Evolutionary conservation across 2,797 vertebrate species (phyloP).

Genomic region (Phrynocephalus forsythii): DNA sequence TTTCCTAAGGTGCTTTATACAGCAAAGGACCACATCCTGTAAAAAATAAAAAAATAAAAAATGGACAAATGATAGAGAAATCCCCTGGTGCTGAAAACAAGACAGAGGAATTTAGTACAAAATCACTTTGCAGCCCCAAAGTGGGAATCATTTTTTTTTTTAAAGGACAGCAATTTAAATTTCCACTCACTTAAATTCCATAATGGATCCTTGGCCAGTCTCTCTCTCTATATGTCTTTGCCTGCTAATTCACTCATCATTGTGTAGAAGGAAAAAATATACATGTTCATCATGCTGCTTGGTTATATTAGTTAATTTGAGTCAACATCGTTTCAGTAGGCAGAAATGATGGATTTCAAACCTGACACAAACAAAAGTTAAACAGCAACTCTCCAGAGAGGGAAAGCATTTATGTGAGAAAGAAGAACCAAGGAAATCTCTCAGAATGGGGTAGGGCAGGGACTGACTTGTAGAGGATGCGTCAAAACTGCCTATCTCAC

Average conservation of each 20-base stretch:
- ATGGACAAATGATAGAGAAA: neutral
- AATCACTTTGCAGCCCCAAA: constrained; percentile 1
- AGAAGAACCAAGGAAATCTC: neutral
- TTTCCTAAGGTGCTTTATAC: neutral
- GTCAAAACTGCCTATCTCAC: neutral
- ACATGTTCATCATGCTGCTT: neutral
- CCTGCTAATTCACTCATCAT: constrained; percentile 2
- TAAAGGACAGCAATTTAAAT: constrained; percentile 20
- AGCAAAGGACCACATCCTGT: neutral
- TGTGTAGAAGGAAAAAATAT: neutral
- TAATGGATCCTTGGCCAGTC: constrained; percentile 10
- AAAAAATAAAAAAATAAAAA: neutral
- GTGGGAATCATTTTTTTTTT: neutral
- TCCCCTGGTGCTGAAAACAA: neutral
- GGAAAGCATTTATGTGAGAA: neutral
- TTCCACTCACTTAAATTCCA: constrained; percentile 28
- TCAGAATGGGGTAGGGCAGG: neutral
- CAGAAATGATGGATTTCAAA: neutral
- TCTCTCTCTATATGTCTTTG: neutral
- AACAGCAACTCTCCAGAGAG: neutral
- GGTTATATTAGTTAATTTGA: constrained; percentile 15
- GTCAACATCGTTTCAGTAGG: neutral
- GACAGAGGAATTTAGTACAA: neutral
- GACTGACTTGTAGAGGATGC: neutral
- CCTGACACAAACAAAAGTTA: neutral